These are phyloP conservation scores for Rotaria sp. DNA, from an alignment of 2,888 invertebrate species.

Conservation along the genomic window DNA sequence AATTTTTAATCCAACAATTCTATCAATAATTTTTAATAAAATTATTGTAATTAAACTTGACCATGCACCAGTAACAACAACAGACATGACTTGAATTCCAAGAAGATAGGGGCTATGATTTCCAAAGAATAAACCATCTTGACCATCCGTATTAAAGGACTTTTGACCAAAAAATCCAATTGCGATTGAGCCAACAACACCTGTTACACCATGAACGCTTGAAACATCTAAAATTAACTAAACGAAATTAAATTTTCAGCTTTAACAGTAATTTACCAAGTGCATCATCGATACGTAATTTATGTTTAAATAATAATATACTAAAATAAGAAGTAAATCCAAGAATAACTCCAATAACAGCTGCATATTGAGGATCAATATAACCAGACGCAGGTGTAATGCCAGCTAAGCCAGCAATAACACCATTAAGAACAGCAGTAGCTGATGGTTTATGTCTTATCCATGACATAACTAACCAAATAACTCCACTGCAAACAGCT, in stretches of 20 bases:
- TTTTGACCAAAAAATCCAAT: not conserved
- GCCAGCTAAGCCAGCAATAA: slow-evolving; percentile 2
- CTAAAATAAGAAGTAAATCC: not conserved
- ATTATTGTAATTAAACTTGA: not conserved
- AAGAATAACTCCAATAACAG: not conserved
- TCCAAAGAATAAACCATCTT: not conserved
- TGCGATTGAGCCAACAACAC: not conserved
- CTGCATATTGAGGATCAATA: not conserved
- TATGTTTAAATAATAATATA: not conserved
- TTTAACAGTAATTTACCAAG: not conserved
- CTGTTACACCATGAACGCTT: not conserved
- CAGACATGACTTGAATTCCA: not conserved
- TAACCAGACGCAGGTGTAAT: not conserved
- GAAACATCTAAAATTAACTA: not conserved
- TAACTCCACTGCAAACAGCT: not conserved
- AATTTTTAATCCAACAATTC: not conserved
- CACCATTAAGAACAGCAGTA: slow-evolving; percentile 1
- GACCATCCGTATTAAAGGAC: not conserved
- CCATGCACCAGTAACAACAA: not conserved
- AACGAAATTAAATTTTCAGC: too few species aligned
- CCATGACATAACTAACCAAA: not conserved
- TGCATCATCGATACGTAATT: slow-evolving; percentile 11
- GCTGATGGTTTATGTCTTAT: slow-evolving; percentile 13
- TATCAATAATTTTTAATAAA: not conserved
- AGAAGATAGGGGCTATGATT: not conserved